These are phyloP conservation scores for Lasioglossum lativentre DNA, from an alignment of 2,888 invertebrate species.

Conservation along the genomic window DNA sequence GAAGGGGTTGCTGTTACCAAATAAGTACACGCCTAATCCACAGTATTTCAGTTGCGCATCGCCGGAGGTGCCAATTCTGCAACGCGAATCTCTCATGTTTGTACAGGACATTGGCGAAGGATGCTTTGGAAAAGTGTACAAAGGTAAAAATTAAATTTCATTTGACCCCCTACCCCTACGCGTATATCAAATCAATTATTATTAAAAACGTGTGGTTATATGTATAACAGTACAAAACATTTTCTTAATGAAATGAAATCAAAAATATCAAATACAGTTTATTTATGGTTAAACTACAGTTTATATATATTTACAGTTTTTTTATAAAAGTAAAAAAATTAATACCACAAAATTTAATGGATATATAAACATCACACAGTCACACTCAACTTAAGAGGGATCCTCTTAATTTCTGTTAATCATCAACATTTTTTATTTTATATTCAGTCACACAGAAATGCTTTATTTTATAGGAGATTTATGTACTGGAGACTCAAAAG, in stretches of 20 bases:
- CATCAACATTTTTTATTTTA: not conserved
- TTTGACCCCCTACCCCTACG: not conserved
- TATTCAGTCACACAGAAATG: not conserved
- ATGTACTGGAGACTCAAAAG: conserved; percentile 82
- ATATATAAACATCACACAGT: too few relatives aligned
- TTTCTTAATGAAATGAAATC: not conserved
- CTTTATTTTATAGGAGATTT: conserved; percentile 84
- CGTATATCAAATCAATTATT: not conserved
- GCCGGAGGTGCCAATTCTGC: conserved; percentile 87
- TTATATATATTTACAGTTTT: too few relatives aligned
- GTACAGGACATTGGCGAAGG: conserved; percentile 94
- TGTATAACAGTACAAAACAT: not conserved
- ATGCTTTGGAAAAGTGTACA: conserved; percentile 95
- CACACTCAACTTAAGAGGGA: too few relatives aligned
- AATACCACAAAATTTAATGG: too few relatives aligned
- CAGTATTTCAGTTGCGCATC: conserved; percentile 88
- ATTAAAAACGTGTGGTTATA: too few relatives aligned
- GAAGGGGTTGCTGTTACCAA: conserved; percentile 88
- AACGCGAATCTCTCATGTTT: conserved; percentile 89
- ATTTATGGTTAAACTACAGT: too few relatives aligned
- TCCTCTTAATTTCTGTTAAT: too few relatives aligned
- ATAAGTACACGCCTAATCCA: conserved; percentile 91
- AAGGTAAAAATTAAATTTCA: conserved; percentile 87
- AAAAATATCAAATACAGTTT: not conserved
- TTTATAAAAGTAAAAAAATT: too few relatives aligned